Evolutionary conservation across 2,888 invertebrate species (phyloP), one percentile per base, ranked within the genome.

Genomic region (Nymphalis polychloros): DNA sequence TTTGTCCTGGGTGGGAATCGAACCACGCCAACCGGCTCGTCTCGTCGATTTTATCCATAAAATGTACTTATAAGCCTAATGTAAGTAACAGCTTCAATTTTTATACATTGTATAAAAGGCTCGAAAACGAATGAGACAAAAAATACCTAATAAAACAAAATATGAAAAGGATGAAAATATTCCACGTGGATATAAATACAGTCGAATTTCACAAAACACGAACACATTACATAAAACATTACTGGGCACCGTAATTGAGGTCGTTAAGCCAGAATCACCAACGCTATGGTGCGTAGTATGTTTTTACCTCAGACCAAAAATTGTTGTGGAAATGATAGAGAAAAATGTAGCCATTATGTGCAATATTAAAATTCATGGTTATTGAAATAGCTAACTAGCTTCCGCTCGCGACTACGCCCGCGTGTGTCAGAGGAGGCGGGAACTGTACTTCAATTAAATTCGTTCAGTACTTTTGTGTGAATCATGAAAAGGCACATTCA

Each of bases 231-330:
- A 10, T 57, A 57, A 41, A 57, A 57, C 41, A 57, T 57, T 57
- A 57, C 57, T 13, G 35, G 57, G n/a, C 35, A 19, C 35, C 57
- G 17, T 57, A 57, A 57, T 57, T 57, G 57, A 19, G 57, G 35
- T 41, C 57, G 41, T 57, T 57, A 57, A 41, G 57, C 57, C 35
- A 41, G 57, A 57, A 57, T 57, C 57, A 31, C 57, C 35, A 41
- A 19, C 17, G 57, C 41, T 35, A 57, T 57, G 35, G 57, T 57
- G 35, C 41, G 35, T 41, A 57, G 41, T 41, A 55, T 16, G 31
- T 41, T 41, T 41, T 57, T 13, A 10, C n/a, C 57, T 41, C 19
- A 41, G 57, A 57, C 19, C 31, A 13, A 13, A 6, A 41, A 19
- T 19, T 27, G 10, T 27, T 19, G 5, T 57, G 55, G 31, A 57